Base-by-base conservation (phyloP, 2,797 vertebrate genomes). In the Notolepis coatsorum region DNA sequence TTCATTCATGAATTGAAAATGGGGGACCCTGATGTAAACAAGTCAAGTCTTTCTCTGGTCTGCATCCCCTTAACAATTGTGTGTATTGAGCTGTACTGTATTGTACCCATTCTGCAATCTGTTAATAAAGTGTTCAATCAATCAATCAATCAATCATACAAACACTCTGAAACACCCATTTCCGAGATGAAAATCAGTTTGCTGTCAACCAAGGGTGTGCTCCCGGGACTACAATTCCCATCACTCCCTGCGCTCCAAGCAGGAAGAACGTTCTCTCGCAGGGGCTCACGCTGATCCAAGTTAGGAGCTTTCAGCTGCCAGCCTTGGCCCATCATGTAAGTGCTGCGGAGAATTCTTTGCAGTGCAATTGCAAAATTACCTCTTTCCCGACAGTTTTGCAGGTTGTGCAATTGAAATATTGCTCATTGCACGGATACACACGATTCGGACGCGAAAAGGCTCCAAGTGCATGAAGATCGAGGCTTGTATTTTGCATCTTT, bases 301-400 rank as follows among this genome's bases (percentile, higher is more conserved):
- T 95, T 94, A 95, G 94, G 93, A 95, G 93, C 92, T 91, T 88
- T 92, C 84, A 93, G 95, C 94, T 93, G 93, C 94, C 94, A 95
- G 94, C 93, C 93, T 93, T 89, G 95, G 95, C 94, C 94, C 95
- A 96, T 95, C 95, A 96, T 96, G 96, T 96, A 95, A 94, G 92
- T 92, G 94, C 93, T 91, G 93, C 94, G 86, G 90, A 93, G 91
- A 81, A 88, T 93, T 92, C 90, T 91, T 79, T 91, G 87, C 92
- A 90, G 80, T 70, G 81, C 79, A 74, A 62, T 84, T 89, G 84
- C 86, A 90, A 59, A 82, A 84, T 75, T 64, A 38, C 77, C 84
- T 62, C 77, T 81, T 91, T 85, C 86, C 84, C 80, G 86, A 71
- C 85, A 84, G 73, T 84, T 60, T 88, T 81, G 90, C 69, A 84